phyloP scores from a whole-genome alignment of 2,797 vertebrate genomes.

The Coracias cyanogaster region DNA sequence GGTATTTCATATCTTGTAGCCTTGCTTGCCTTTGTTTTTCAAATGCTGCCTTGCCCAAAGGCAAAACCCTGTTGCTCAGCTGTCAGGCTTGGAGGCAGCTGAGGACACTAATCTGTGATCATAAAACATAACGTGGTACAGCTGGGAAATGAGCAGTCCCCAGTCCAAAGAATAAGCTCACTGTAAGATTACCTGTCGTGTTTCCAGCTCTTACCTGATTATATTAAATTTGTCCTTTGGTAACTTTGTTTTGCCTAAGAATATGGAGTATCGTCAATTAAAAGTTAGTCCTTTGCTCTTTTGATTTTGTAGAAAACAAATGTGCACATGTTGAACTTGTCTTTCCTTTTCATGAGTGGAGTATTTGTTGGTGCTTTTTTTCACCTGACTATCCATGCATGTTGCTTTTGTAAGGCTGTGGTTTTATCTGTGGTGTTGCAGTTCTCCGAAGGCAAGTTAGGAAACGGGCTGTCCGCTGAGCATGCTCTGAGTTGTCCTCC shows the following conservation, averaged over 20 bases:
- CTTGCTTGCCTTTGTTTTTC: background rate
- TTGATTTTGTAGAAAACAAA: background rate
- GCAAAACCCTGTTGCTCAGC: background rate
- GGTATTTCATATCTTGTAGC: background rate
- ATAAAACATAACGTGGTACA: background rate
- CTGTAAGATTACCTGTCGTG: rapidly evolving
- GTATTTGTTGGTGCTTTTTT: background rate
- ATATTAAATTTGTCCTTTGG: background rate
- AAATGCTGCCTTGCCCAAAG: background rate
- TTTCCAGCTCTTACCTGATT: background rate
- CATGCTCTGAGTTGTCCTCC: background rate
- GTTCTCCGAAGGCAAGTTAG: background rate
- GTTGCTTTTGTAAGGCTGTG: background rate
- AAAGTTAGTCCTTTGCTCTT: background rate
- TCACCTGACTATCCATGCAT: background rate
- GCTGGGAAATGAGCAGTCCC: background rate
- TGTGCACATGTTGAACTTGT: background rate
- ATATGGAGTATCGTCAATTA: background rate
- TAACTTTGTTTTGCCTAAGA: background rate
- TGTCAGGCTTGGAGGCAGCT: background rate
- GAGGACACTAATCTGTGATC: background rate
- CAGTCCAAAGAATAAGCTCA: background rate
- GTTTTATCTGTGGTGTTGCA: background rate
- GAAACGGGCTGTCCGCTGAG: background rate
- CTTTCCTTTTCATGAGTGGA: background rate